Evolutionary conservation across 2,888 invertebrate genomes (phyloP), one percentile per base, ranked within the genome.

Genomic region (Creontiades dilutus): DNA sequence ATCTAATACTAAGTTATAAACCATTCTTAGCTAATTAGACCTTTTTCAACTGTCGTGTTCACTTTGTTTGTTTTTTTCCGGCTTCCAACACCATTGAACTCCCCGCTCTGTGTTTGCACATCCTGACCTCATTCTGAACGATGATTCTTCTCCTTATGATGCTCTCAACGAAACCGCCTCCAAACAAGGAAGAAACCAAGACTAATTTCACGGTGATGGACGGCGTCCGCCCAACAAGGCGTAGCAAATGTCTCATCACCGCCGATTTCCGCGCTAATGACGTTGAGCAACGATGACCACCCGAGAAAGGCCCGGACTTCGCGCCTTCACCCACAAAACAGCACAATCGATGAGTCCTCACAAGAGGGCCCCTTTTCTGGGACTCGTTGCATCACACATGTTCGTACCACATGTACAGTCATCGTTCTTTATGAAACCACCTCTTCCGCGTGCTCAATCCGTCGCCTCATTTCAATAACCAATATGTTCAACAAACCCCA

Each of bases 381-480:
- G 13, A 78, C 78, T 5, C 9, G 19, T 78, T 78, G 78, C 78
- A 78, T 78, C 78, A 78, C 78, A n/a, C 19, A 5, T 78, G 78
- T 78, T 78, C 13, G 47, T 47, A 78, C 28, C 78, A 4, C 7
- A 14, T 78, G 19, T 19, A 78, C 78, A 78, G 78, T 78, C 78
- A 78, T 78, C 46, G 78, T 78, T 78, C 78, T 78, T 78, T 78
- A 78, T 78, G 78, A 78, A 78, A 78, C 78, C 19, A 37, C 78
- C n/a, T 78, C 78, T 47, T 47, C 78, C 78, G 68, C 23, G 68
- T 68, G 68, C 68, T 7, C 68, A 68, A 68, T 68, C 68, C 3
- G 23, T 68, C 11, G 68, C 68, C 68, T 68, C 68, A 68, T 68
- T 68, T 68, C 68, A 68, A 68, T 68, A 68, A 68, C 68, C 68